Evolutionary conservation across 2,797 vertebrate species (phyloP).

Genomic region (Anableps anableps): DNA sequence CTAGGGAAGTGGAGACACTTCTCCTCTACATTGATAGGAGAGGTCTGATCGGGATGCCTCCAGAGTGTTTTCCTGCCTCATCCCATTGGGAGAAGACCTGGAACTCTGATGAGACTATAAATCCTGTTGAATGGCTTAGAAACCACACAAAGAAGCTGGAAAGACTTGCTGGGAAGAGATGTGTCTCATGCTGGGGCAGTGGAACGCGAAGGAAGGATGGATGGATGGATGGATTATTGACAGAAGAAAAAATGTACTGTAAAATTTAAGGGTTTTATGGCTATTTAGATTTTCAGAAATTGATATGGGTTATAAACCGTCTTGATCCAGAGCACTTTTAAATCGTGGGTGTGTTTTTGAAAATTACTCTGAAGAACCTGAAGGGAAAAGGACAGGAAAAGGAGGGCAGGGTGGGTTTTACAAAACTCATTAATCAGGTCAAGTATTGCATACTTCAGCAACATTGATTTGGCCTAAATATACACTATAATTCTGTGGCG

Average conservation of each 20-base stretch:
- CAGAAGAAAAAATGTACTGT: not conserved
- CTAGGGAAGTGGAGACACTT: not conserved
- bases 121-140: not conserved
- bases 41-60: not conserved
- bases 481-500: not conserved
- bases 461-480: slow-evolving; percentile 20
- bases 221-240: not conserved
- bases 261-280: not conserved
- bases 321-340: not conserved
- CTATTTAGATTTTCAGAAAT: not conserved
- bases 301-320: not conserved
- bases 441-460: not conserved
- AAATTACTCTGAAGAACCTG: not conserved
- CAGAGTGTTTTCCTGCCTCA: not conserved
- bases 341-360: not conserved
- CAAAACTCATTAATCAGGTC: not conserved
- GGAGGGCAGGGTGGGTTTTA: not conserved
- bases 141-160: not conserved
- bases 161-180: not conserved
- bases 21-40: not conserved
- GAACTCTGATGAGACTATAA: not conserved
- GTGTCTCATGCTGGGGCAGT: too few relatives aligned
- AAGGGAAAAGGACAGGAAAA: not conserved
- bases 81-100: not conserved
- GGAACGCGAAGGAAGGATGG: not conserved